phyloP scores from a whole-genome alignment of 2,888 invertebrate species.

The Hoplodrina blanda region DNA sequence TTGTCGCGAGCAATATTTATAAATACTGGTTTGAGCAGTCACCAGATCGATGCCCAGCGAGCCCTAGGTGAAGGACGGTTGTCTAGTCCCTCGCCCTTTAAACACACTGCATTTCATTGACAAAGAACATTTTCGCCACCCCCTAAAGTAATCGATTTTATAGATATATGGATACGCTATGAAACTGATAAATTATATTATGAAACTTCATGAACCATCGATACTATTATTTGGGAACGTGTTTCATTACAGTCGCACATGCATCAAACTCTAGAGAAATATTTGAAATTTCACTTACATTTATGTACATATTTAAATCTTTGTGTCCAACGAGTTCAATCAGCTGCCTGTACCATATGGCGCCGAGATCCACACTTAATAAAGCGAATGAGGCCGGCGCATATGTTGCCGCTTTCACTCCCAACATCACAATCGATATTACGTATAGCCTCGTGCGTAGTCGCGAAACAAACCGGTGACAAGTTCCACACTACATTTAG shows the following conservation, averaged over 20 bases:
- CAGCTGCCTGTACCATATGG: conserved; percentile 88
- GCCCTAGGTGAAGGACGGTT: conserved; percentile 88
- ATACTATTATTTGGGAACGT: neutral
- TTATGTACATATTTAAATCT: conserved; percentile 47
- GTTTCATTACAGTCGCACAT: neutral
- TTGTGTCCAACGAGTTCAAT: conserved; percentile 75
- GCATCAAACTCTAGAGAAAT: conserved; percentile 3
- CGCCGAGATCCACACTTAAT: conserved; percentile 85
- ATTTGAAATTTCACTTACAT: conserved; percentile 18
- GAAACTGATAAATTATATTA: neutral
- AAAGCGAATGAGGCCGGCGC: conserved; percentile 87
- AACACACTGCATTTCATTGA: conserved; percentile 69
- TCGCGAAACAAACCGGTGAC: conserved; percentile 59
- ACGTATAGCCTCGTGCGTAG: conserved; percentile 67
- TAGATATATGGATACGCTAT: neutral
- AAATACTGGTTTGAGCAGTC: conserved; percentile 85
- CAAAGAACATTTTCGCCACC: conserved; percentile 54
- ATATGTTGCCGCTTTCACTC: conserved; percentile 90
- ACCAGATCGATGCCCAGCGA: conserved; percentile 85
- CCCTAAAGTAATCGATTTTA: neutral
- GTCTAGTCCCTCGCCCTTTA: conserved; percentile 81
- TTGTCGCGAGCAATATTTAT: conserved; percentile 80
- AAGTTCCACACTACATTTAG: conserved; percentile 38
- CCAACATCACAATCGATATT: conserved; percentile 84
- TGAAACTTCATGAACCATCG: neutral